Evolutionary conservation across 2,797 vertebrate species (phyloP).

Genomic region (Labeo calbasu): DNA sequence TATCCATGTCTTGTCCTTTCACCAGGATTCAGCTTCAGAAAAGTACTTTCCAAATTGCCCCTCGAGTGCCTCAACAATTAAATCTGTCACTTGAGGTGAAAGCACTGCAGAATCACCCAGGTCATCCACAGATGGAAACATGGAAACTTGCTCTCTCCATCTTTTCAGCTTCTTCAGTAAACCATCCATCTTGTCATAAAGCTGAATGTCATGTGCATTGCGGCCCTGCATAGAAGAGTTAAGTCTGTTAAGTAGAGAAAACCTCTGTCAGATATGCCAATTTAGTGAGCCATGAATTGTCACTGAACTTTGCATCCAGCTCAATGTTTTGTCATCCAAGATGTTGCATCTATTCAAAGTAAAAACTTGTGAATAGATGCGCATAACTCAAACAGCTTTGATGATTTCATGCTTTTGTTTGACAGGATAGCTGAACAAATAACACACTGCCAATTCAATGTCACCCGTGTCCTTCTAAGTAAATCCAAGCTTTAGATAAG

Average conservation of each 20-base stretch:
- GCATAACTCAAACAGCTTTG: neutral
- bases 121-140: neutral
- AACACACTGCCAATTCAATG: neutral
- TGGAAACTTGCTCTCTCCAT: neutral
- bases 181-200: neutral
- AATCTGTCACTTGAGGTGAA: neutral
- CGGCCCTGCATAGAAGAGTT: neutral
- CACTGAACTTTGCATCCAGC: neutral
- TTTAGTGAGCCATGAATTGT: too few species aligned
- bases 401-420: too few species aligned
- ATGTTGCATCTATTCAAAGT: too few species aligned
- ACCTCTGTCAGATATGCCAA: neutral
- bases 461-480: too few species aligned
- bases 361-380: neutral
- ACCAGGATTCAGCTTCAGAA: neutral
- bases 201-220: neutral
- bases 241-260: neutral
- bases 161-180: slow-evolving; percentile 5
- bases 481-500: neutral
- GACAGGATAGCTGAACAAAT: too few species aligned
- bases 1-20: neutral
- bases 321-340: neutral
- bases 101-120: neutral
- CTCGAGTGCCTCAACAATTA: neutral
- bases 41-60: neutral